A percentile compares a stretch with the other conserved stretches of the same genome.
Evolutionary conservation across 2,888 invertebrate species (phyloP).

Genomic region (Salticus scenicus): DNA sequence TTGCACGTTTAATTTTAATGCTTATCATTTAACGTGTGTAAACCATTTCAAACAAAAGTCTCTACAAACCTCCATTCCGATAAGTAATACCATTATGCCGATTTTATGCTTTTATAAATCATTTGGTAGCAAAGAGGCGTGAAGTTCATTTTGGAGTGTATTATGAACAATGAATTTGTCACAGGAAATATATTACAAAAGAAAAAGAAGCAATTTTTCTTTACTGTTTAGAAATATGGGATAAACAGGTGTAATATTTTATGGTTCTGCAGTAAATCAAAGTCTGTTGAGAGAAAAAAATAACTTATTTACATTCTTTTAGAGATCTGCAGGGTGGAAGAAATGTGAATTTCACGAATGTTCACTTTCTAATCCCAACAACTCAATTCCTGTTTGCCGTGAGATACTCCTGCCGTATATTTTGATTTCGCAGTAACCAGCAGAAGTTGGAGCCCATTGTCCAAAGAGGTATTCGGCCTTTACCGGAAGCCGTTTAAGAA

Average conservation of each 20-base stretch:
- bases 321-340: background rate
- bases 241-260: background rate
- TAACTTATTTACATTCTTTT: background rate
- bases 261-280: background rate
- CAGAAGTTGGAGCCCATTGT: slow-evolving; percentile 20
- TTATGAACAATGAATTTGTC: background rate
- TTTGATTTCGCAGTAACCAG: background rate
- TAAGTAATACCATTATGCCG: too few species aligned
- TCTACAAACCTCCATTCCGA: too few species aligned
- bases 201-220: background rate
- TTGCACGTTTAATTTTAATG: too few species aligned
- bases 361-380: slow-evolving; percentile 48
- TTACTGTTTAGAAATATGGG: background rate
- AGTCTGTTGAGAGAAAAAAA: background rate
- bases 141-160: too few species aligned
- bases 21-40: too few species aligned
- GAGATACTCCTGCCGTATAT: slow-evolving; percentile 22
- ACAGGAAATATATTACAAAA: background rate
- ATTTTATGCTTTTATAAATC: too few species aligned
- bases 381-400: slow-evolving; percentile 64
- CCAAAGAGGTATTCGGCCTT: slow-evolving; percentile 24
- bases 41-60: too few species aligned
- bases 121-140: too few species aligned
- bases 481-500: slow-evolving; percentile 39
- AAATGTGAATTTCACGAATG: slow-evolving; percentile 33